Base-by-base conservation (phyloP, 2,113 vertebrate genomes). In the Petroica traversi region DNA sequence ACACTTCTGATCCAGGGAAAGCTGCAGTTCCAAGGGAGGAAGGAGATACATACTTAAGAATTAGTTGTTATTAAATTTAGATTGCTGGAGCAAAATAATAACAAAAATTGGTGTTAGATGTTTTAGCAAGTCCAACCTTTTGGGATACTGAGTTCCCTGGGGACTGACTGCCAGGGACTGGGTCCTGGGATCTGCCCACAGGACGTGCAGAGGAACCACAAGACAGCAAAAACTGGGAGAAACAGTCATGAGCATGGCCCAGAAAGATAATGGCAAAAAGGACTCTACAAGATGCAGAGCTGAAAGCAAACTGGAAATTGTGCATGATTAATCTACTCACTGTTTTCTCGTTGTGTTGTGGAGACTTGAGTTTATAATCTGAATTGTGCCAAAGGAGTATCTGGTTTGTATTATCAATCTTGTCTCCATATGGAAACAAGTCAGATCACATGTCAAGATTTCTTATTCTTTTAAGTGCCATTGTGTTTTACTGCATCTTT, bases 391-490 rank as follows among this genome's bases (percentile, higher is more conserved):
- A 71, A 59, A 77, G 59, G 46, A 81, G 5, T 92, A 46, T 36
- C 89, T 96, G 84, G 34, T 81, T 92, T 87, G 48, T 84, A 59
- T 96, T 92, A 94, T 86, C 68, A 66, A 1, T 80, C 76, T 77
- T 94, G 72, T 91, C 38, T 95, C 46, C 59, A 36, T 40, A 25
- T 81, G 87, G 92, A 85, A 95, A 69, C 33, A 69, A 83, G 67
- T 80, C 63, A n/a, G 73, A 87, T 78, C 46, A 92, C 74, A 67
- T 6, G 1, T 84, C 43, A 77, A 40, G 55, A 19, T 58, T 66
- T 76, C 87, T 83, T 62, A 63, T 62, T 92, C 48, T 64, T 93
- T 49, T 55, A 77, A 81, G 64, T 74, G 46, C 51, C 41, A 29
- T 91, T 59, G 14, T 86, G 64, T 92, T 96, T 89, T 81, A 81